Evolutionary conservation across 2,113 vertebrate genomes (phyloP).

Genomic region (Beaufortia kweichowensis): DNA sequence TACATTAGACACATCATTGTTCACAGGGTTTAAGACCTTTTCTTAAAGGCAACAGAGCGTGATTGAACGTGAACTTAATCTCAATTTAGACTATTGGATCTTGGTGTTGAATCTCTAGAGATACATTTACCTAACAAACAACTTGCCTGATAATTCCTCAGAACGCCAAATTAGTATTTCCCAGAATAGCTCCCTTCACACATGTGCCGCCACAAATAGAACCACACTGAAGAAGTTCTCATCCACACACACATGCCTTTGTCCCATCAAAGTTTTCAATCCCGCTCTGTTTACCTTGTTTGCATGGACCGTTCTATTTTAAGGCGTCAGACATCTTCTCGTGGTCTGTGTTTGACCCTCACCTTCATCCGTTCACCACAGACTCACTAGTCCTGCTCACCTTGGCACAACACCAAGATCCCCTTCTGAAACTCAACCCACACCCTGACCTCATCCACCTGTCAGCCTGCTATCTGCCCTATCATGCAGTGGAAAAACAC

Average conservation of each 20-base stretch:
- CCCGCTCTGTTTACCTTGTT: conserved; percentile 50
- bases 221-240: neutral
- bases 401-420: conserved; percentile 53
- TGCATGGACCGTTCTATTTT: conserved; percentile 46
- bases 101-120: conserved; percentile 10
- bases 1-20: neutral
- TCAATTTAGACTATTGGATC: neutral
- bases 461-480: conserved; percentile 61
- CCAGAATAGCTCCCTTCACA: conserved; percentile 31
- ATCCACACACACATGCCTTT: neutral
- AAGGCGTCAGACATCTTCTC: neutral
- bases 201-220: conserved; percentile 33
- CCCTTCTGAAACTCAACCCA: conserved; percentile 57
- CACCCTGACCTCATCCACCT: conserved; percentile 70
- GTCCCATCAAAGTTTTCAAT: conserved; percentile 24
- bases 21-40: neutral
- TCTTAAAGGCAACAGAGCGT: neutral
- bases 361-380: conserved; percentile 9
- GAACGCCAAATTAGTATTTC: conserved; percentile 28
- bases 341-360: neutral
- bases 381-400: conserved; percentile 49
- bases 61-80: neutral
- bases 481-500: conserved; percentile 69
- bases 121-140: conserved; percentile 32
- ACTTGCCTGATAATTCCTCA: neutral